A percentile compares a stretch with the other conserved stretches of the same genome.
Evolutionary conservation across 2,113 vertebrate species (phyloP).

Genomic region (Campylorhamphus procurvoides): DNA sequence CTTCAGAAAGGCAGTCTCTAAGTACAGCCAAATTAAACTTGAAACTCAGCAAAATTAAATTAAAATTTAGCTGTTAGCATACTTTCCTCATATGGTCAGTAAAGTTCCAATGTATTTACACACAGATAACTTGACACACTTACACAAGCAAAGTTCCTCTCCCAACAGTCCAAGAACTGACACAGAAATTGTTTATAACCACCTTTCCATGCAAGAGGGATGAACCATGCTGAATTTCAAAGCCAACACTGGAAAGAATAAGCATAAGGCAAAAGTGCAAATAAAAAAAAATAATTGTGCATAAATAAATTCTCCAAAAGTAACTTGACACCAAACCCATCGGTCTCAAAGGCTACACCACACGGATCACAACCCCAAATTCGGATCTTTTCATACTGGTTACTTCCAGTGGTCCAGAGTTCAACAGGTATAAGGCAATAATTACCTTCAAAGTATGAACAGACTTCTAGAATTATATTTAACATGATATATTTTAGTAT

Average conservation of each 20-base stretch:
- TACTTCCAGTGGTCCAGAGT: not conserved
- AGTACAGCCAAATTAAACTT: not conserved
- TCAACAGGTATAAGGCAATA: not conserved
- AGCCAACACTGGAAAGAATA: not conserved
- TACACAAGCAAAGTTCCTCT: not conserved
- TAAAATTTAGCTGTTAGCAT: not conserved
- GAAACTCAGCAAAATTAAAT: not conserved
- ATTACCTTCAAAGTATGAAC: not conserved
- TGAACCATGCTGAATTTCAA: not conserved
- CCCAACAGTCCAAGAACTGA: not conserved
- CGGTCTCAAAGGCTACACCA: not conserved
- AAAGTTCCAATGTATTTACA: not conserved
- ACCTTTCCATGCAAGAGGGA: not conserved
- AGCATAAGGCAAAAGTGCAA: not conserved
- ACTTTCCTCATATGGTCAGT: not conserved
- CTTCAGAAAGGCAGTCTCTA: not conserved
- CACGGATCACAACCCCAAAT: not conserved
- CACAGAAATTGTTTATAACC: not conserved
- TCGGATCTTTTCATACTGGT: not conserved
- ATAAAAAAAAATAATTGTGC: not conserved
- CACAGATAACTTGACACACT: not conserved
- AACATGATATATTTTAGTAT: not conserved
- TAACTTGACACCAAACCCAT: not conserved
- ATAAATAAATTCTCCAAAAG: not conserved
- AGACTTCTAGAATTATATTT: not conserved